phyloP scores from a whole-genome alignment of 2,113 vertebrate genomes.

The Oreotrochilus melanogaster region DNA sequence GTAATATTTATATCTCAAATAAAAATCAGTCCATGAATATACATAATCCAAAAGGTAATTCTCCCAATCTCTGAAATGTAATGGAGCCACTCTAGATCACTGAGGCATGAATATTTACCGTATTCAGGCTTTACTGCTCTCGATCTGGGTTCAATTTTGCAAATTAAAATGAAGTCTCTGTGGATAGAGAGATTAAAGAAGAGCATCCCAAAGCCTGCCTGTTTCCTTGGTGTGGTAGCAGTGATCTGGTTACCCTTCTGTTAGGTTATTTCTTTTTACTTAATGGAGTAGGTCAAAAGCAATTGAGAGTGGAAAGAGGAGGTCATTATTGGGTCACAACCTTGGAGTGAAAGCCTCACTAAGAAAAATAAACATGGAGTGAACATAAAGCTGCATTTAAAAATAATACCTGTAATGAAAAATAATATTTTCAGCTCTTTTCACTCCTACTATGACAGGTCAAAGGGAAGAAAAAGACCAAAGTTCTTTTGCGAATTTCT shows the following conservation, averaged over 20 bases:
- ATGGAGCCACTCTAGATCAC: constrained; percentile 83
- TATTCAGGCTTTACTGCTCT: constrained; percentile 84
- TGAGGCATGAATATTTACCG: constrained; percentile 86
- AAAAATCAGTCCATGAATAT: constrained; percentile 85
- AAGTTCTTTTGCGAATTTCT: neutral
- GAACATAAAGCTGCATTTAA: constrained; percentile 43
- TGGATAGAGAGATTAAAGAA: constrained; percentile 85
- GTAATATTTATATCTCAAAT: constrained; percentile 81
- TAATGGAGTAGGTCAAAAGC: constrained; percentile 70
- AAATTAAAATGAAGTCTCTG: constrained; percentile 86
- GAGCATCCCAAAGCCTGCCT: constrained; percentile 75
- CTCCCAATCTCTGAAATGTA: constrained; percentile 82
- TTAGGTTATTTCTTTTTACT: constrained; percentile 69
- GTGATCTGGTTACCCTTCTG: constrained; percentile 72
- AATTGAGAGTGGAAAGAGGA: constrained; percentile 56
- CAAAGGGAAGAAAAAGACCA: neutral
- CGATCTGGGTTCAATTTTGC: constrained; percentile 86
- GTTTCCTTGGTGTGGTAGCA: constrained; percentile 75
- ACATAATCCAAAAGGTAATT: constrained; percentile 86
- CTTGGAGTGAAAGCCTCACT: constrained; percentile 66
- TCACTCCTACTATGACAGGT: neutral
- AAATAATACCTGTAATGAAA: constrained; percentile 41
- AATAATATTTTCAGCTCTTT: constrained; percentile 16
- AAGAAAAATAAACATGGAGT: constrained; percentile 36
- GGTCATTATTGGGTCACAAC: constrained; percentile 63